Evolutionary conservation across 2,888 invertebrate species (phyloP).

Genomic region (Drosophila robusta): DNA sequence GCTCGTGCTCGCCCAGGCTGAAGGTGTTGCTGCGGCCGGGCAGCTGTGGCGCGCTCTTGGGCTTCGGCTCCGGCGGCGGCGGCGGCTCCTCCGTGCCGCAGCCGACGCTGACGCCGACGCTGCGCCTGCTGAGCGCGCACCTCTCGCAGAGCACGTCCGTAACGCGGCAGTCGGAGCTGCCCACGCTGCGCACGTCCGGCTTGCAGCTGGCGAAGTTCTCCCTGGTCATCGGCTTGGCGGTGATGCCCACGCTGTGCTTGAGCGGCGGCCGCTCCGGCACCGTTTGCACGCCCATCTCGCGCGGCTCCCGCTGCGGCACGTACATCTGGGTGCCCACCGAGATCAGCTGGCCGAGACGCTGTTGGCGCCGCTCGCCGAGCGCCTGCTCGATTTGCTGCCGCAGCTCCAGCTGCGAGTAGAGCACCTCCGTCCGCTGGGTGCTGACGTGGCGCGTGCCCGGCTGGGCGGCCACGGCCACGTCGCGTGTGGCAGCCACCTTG

Average conservation of each 20-base stretch:
- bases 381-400: slow-evolving; percentile 75
- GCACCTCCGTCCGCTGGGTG: slow-evolving; percentile 63
- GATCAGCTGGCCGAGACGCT: slow-evolving; percentile 67
- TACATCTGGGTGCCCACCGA: slow-evolving; percentile 84
- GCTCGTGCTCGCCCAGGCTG: slow-evolving; percentile 87
- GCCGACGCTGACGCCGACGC: slow-evolving; percentile 87
- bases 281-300: slow-evolving; percentile 77
- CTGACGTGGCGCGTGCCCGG: slow-evolving; percentile 68
- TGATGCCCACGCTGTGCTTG: slow-evolving; percentile 74
- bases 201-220: slow-evolving; percentile 81
- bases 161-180: slow-evolving; percentile 86
- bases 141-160: slow-evolving; percentile 86
- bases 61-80: slow-evolving; percentile 25
- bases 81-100: slow-evolving; percentile 85
- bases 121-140: slow-evolving; percentile 86
- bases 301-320: slow-evolving; percentile 69
- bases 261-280: slow-evolving; percentile 62
- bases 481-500: slow-evolving; percentile 86
- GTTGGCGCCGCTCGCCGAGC: slow-evolving; percentile 64
- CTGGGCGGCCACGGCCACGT: slow-evolving; percentile 86
- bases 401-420: slow-evolving; percentile 84
- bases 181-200: slow-evolving; percentile 86
- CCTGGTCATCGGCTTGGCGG: slow-evolving; percentile 75
- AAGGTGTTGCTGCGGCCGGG: slow-evolving; percentile 87
- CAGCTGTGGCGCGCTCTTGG: slow-evolving; percentile 38